phyloP scores from a whole-genome alignment of 1,140 invertebrate genomes.

The Nasonia vitripennis region DNA sequence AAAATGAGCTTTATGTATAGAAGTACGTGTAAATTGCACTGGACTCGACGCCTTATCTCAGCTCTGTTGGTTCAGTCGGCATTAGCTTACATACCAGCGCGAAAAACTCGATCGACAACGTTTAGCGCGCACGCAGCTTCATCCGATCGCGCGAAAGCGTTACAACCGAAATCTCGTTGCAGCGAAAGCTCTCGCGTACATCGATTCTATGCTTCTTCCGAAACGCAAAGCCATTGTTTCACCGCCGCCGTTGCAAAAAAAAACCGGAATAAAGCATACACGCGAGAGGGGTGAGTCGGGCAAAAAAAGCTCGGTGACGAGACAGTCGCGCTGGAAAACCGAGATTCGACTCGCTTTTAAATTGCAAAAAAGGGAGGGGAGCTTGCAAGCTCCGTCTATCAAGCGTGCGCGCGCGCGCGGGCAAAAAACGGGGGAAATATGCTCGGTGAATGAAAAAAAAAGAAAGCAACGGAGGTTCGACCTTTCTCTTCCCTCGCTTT shows the following conservation, averaged over 20 bases:
- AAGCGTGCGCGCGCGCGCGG: background rate
- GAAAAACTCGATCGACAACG: too few species aligned
- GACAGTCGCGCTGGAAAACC: background rate
- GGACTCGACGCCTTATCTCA: background rate
- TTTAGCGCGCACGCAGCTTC: too few species aligned
- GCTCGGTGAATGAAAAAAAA: background rate
- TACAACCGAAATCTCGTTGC: too few species aligned
- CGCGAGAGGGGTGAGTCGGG: too few species aligned
- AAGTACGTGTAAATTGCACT: too few species aligned
- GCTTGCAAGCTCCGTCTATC: background rate
- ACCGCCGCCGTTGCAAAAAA: background rate
- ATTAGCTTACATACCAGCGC: too few species aligned
- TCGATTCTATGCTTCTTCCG: background rate
- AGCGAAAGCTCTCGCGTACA: too few species aligned
- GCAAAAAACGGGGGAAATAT: slow-evolving; percentile 6
- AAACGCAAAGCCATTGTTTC: background rate
- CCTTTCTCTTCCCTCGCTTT: slow-evolving; percentile 13
- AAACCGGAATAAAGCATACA: background rate
- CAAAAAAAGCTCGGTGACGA: background rate
- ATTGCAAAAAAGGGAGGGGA: slow-evolving; percentile 1
- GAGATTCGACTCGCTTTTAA: slow-evolving; percentile 31
- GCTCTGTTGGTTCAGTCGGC: slow-evolving; percentile 1
- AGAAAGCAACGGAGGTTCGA: background rate
- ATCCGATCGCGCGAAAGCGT: too few species aligned
- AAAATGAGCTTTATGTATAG: too few species aligned